phyloP scores from a whole-genome alignment of 2,888 invertebrate genomes.

The Dorcus parallelipipedus region DNA sequence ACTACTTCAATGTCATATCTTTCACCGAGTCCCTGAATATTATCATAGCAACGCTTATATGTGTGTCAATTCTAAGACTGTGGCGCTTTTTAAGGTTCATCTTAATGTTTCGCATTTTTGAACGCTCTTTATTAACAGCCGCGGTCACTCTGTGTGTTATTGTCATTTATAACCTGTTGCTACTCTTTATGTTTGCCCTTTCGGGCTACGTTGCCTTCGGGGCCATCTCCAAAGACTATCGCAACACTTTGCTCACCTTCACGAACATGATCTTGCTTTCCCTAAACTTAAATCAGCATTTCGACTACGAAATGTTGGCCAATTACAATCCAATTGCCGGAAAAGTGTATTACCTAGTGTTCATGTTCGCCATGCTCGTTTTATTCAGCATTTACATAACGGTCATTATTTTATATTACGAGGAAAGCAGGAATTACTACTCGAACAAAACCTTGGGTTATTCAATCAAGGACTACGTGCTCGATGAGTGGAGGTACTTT shows the following conservation, averaged over 20 bases:
- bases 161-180: slow-evolving; percentile 14
- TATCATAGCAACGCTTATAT: slow-evolving; percentile 21
- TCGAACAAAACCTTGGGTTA: background rate
- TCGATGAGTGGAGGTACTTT: slow-evolving; percentile 11
- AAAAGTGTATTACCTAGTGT: slow-evolving; percentile 17
- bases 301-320: slow-evolving; percentile 15
- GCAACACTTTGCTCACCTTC: slow-evolving; percentile 13
- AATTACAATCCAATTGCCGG: slow-evolving; percentile 2
- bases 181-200: slow-evolving; percentile 17
- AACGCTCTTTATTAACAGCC: slow-evolving; percentile 20
- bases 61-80: slow-evolving; percentile 22
- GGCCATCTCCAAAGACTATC: slow-evolving; percentile 13
- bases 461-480: slow-evolving; percentile 8
- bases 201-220: slow-evolving; percentile 11
- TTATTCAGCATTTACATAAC: slow-evolving; percentile 16
- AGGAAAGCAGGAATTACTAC: slow-evolving; percentile 8
- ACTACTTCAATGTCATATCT: slow-evolving; percentile 20
- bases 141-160: slow-evolving; percentile 13
- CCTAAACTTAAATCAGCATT: slow-evolving; percentile 22
- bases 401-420: slow-evolving; percentile 14
- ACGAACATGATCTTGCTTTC: slow-evolving; percentile 22
- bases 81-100: slow-evolving; percentile 28
- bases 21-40: slow-evolving; percentile 19
- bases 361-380: slow-evolving; percentile 17
- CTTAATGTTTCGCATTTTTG: slow-evolving; percentile 25